Percentiles rank a stretch among this genome's conserved stretches.
Evolutionary conservation across 2,888 invertebrate species (phyloP).

Genomic region (Drosophila sordidula): DNA sequence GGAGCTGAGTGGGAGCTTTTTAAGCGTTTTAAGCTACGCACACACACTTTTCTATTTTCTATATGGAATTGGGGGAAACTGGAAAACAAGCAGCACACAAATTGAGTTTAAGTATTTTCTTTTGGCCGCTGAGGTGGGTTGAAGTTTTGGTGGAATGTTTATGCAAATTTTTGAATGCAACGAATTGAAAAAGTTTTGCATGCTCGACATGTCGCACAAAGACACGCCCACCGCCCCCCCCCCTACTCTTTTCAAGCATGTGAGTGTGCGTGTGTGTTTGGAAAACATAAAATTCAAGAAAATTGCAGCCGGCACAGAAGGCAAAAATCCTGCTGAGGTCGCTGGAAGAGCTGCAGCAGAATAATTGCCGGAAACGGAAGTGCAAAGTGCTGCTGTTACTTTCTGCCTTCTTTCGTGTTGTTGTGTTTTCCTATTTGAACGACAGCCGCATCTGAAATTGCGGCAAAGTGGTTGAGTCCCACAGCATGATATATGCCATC

Average conservation of each 20-base stretch:
- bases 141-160: constrained; percentile 47
- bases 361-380: constrained; percentile 80
- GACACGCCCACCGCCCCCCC: neutral
- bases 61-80: neutral
- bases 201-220: constrained; percentile 51
- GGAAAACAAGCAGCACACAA: constrained; percentile 25
- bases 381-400: constrained; percentile 75
- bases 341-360: constrained; percentile 44
- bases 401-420: constrained; percentile 18
- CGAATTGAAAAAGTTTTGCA: constrained; percentile 75
- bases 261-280: constrained; percentile 29
- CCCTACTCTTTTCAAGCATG: neutral
- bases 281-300: constrained; percentile 57
- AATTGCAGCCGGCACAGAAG: constrained; percentile 49
- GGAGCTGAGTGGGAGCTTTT: neutral
- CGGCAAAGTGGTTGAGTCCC: constrained; percentile 55
- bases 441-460: constrained; percentile 55
- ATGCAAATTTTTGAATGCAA: constrained; percentile 69
- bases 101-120: constrained; percentile 44
- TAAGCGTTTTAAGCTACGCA: constrained; percentile 31
- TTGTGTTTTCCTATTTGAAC: constrained; percentile 21
- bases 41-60: constrained; percentile 19
- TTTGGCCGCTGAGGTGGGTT: constrained; percentile 2
- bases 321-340: constrained; percentile 46
- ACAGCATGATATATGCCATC: constrained; percentile 39